Conservation (phyloP, 2,113 vertebrate genomes). For the Eclectus roratus region DNA sequence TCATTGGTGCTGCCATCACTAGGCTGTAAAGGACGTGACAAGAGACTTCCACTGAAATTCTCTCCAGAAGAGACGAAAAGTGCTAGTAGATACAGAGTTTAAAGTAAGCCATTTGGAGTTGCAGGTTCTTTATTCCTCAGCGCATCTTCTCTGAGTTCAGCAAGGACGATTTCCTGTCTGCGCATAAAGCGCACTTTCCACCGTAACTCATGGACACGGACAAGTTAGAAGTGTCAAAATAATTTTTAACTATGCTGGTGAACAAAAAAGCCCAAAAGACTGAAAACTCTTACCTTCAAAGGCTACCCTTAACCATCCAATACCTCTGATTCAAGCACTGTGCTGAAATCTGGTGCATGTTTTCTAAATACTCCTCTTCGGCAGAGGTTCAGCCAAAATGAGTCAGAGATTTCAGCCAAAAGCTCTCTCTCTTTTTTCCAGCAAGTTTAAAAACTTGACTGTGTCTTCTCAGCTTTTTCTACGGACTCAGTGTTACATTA, state of each 20-base stretch:
- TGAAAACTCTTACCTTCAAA: not conserved
- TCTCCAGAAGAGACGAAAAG: not conserved
- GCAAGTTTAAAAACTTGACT: not conserved
- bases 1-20: not conserved
- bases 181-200: not conserved
- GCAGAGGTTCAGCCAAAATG: not conserved
- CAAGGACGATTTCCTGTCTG: not conserved
- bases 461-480: not conserved
- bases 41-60: not conserved
- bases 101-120: not conserved
- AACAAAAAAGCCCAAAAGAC: not conserved
- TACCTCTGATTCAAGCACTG: not conserved
- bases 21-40: not conserved
- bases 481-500: not conserved
- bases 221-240: not conserved
- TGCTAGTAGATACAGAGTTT: rapidly evolving
- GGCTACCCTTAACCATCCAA: not conserved
- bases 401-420: not conserved
- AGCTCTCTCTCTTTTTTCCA: not conserved
- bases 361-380: not conserved
- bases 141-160: not conserved
- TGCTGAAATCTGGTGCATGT: not conserved
- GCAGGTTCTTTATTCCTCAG: not conserved
- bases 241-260: not conserved
- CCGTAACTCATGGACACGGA: not conserved